phyloP scores from a whole-genome alignment of 1,140 invertebrate species.

The Papilio xuthus region DNA sequence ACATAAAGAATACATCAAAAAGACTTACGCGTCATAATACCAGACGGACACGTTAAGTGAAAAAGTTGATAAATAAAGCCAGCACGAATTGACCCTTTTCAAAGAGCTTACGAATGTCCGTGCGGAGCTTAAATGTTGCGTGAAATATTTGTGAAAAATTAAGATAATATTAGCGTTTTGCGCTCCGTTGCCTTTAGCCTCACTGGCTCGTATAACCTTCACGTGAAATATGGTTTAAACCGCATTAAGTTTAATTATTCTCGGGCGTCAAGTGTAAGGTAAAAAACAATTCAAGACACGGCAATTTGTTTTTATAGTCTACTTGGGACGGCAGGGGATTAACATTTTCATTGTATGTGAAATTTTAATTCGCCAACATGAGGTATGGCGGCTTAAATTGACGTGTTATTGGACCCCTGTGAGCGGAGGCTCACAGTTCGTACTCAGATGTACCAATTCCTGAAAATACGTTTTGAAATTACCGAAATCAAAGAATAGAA shows the following conservation, averaged over 20 bases:
- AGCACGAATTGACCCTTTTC: slow-evolving; percentile 73
- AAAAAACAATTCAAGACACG: slow-evolving; percentile 62
- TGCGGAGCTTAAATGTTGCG: slow-evolving; percentile 64
- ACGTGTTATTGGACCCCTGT: slow-evolving; percentile 64
- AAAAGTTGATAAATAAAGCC: slow-evolving; percentile 71
- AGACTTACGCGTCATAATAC: slow-evolving; percentile 43
- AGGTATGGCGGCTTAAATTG: slow-evolving; percentile 60
- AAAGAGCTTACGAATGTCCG: slow-evolving; percentile 68
- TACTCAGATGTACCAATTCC: slow-evolving; percentile 5
- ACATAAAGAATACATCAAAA: slow-evolving; percentile 40
- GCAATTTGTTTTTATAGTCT: slow-evolving; percentile 66
- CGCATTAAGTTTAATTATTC: slow-evolving; percentile 38
- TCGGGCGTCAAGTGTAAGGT: slow-evolving; percentile 43
- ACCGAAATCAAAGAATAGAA: not conserved
- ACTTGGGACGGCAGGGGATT: slow-evolving; percentile 65
- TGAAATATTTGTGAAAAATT: slow-evolving; percentile 56
- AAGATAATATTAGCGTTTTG: slow-evolving; percentile 29
- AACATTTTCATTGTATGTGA: slow-evolving; percentile 69
- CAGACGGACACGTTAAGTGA: slow-evolving; percentile 51
- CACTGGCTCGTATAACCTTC: slow-evolving; percentile 16
- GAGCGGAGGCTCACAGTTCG: slow-evolving; percentile 36
- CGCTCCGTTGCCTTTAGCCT: slow-evolving; percentile 12
- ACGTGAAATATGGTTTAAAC: slow-evolving; percentile 34
- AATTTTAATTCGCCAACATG: slow-evolving; percentile 70
- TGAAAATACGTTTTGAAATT: slow-evolving; percentile 2